Conservation (phyloP, 2,113 vertebrate species). For the Lophotis ruficrista region DNA sequence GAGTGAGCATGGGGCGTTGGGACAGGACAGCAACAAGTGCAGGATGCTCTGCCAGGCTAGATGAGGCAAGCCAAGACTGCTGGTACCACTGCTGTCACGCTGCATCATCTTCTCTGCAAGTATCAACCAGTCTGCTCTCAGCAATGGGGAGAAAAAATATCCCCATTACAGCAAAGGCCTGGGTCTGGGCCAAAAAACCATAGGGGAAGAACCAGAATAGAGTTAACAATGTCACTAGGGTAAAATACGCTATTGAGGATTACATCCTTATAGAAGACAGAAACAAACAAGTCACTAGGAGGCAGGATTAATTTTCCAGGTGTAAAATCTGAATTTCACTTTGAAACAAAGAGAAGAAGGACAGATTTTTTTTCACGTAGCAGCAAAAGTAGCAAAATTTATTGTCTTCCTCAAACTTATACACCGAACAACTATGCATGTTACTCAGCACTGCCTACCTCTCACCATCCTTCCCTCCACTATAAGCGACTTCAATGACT, state of each 20-base stretch:
- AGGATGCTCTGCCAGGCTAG: background rate
- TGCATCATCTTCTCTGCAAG: background rate
- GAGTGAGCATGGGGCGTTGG: rapidly evolving
- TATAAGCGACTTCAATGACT: background rate
- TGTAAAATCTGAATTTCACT: background rate
- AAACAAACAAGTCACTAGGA: background rate
- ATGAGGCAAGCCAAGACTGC: rapidly evolving
- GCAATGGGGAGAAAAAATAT: background rate
- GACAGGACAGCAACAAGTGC: background rate
- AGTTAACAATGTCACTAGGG: background rate
- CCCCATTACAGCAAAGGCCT: background rate
- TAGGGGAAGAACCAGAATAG: background rate
- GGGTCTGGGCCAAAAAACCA: background rate
- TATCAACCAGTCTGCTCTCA: background rate
- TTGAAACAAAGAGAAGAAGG: background rate
- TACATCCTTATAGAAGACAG: background rate
- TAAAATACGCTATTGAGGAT: background rate
- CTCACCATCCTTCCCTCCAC: background rate
- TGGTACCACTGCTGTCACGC: background rate
- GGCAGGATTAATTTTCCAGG: background rate
- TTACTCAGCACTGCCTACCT: background rate
- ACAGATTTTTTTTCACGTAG: background rate
- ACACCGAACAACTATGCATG: background rate
- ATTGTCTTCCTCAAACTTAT: background rate
- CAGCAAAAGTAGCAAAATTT: background rate